Percentiles rank a stretch among this genome's conserved stretches.
Evolutionary conservation across 2,888 invertebrate genomes (phyloP).

Genomic region (Dasysyrphus albostriatus): DNA sequence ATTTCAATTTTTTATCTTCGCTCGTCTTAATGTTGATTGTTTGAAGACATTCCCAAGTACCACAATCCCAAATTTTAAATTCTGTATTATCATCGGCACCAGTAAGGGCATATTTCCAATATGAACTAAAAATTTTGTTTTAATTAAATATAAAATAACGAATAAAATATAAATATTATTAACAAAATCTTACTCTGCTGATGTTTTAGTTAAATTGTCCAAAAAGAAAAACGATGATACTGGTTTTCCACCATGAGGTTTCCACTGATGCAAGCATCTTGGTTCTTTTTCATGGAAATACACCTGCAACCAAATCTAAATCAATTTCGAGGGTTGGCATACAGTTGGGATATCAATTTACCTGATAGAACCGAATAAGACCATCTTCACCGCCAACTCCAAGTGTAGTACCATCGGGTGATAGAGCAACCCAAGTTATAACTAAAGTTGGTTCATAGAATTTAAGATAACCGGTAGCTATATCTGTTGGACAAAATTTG

Average conservation of each 20-base stretch:
- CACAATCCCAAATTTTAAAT: conserved; percentile 97
- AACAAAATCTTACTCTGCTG: conserved; percentile 88
- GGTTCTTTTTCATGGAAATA: conserved; percentile 90
- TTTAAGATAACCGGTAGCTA: conserved; percentile 82
- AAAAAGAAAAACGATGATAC: conserved; percentile 96
- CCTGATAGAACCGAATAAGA: conserved; percentile 96
- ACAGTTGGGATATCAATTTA: conserved; percentile 78
- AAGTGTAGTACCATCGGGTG: conserved; percentile 97
- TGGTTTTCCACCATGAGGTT: conserved; percentile 94
- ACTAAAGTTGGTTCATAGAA: conserved; percentile 85
- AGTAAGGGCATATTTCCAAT: conserved; percentile 98
- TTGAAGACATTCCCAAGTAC: conserved; percentile 97
- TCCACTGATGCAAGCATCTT: conserved; percentile 96
- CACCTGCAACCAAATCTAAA: conserved; percentile 83
- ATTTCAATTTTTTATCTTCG: conserved; percentile 77
- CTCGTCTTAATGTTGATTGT: conserved; percentile 87
- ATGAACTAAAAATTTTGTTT: conserved; percentile 85
- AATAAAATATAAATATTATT: neutral
- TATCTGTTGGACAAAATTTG: conserved; percentile 78
- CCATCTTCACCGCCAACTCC: conserved; percentile 96
- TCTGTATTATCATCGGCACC: conserved; percentile 95
- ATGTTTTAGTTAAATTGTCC: conserved; percentile 93
- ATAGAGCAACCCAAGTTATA: conserved; percentile 94
- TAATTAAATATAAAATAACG: neutral
- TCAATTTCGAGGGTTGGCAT: conserved; percentile 31